These are phyloP conservation scores for Teleopsis dalmanni DNA, from an alignment of 1,140 invertebrate species.

Conservation along the genomic window DNA sequence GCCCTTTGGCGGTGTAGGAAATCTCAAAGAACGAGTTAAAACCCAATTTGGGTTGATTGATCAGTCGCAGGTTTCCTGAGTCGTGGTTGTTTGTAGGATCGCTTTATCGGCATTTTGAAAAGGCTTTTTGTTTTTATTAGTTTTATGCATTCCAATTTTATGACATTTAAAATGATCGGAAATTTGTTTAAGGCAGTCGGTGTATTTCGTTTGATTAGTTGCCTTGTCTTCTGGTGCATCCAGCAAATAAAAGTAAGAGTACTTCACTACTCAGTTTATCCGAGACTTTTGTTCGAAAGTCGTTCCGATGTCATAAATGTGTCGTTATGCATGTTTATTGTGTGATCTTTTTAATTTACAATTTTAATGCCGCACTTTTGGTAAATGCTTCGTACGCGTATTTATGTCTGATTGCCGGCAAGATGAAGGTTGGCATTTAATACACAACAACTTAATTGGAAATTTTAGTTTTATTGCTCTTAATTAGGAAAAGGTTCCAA, in stretches of 20 bases:
- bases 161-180: conserved; percentile 15
- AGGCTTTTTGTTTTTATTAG: not conserved
- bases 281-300: conserved; percentile 3
- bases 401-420: too few species aligned
- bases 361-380: too few species aligned
- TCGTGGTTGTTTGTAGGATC: conserved; percentile 3
- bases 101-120: not conserved
- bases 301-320: conserved; percentile 6
- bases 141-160: conserved; percentile 4
- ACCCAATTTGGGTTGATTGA: conserved; percentile 1
- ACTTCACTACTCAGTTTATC: too few species aligned
- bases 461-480: too few species aligned
- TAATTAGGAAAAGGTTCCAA: too few species aligned
- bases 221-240: too few species aligned
- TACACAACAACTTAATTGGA: too few species aligned
- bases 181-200: not conserved
- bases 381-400: too few species aligned
- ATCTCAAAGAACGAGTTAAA: conserved; percentile 4
- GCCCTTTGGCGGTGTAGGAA: conserved; percentile 3
- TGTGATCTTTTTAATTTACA: conserved; percentile 6
- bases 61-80: not conserved
- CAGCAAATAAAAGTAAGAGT: too few species aligned
- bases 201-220: too few species aligned
- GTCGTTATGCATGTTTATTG: conserved; percentile 7
- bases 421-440: too few species aligned